phyloP scores from a whole-genome alignment of 2,797 vertebrate species.

The Fringilla coelebs region DNA sequence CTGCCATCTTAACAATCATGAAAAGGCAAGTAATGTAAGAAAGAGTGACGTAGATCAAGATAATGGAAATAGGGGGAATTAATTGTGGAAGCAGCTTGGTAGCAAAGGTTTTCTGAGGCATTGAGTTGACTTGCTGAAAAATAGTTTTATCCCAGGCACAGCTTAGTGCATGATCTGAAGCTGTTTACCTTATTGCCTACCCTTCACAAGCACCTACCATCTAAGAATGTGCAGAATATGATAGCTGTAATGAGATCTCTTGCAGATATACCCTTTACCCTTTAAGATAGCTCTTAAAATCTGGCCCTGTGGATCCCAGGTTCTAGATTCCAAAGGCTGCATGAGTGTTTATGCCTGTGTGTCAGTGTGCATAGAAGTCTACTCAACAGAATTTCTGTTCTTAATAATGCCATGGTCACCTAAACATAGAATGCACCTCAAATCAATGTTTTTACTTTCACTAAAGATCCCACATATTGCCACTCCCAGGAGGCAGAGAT shows the following conservation, averaged over 20 bases:
- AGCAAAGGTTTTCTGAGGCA: neutral
- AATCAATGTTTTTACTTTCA: neutral
- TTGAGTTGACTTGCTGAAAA: neutral
- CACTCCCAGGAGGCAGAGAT: neutral
- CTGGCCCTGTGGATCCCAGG: neutral
- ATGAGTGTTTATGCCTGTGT: accelerated
- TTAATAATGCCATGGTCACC: neutral
- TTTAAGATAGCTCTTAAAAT: neutral
- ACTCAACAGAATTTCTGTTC: neutral
- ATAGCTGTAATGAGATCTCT: neutral
- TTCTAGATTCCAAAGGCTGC: neutral
- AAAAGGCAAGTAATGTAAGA: neutral
- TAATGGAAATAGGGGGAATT: neutral
- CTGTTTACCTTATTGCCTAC: neutral
- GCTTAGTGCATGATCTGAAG: neutral
- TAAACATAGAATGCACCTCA: neutral
- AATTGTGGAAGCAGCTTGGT: neutral
- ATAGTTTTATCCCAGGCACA: neutral
- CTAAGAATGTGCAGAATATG: neutral
- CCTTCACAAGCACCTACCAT: accelerated
- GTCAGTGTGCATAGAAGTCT: neutral
- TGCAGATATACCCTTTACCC: neutral
- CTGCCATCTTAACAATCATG: neutral
- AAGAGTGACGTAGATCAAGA: neutral
- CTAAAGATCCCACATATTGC: neutral